Evolutionary conservation across 2,888 invertebrate species (phyloP), one percentile per base, ranked within the genome.

Genomic region (Chrysolina oricalcia): DNA sequence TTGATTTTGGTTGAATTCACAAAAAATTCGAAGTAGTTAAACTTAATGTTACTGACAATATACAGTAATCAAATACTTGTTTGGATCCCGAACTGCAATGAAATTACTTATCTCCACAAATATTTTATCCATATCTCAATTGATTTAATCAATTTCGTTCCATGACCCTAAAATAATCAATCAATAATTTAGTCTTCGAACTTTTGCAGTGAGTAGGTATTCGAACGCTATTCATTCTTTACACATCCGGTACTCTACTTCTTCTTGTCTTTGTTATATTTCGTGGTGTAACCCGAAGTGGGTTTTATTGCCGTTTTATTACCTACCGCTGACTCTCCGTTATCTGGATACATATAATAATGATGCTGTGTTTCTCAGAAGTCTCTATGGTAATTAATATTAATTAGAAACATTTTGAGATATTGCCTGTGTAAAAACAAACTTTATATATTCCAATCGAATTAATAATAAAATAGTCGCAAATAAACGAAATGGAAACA

Each of bases 281-380:
- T 74, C 65, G 68, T 69, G 72, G 72, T 72, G 75, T 72, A 70
- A 62, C 62, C 53, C 63, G 68, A 59, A 43, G 70, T 73, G 72
- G 72, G 77, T 81, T 82, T 82, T 82, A 82, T 79, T 77, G 78
- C 79, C 72, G 77, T 79, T 82, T 82, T 82, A 82, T 80, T 77
- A 79, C 81, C 77, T 78, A 78, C 79, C 76, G 73, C 78, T 50
- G 77, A 70, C 76, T 78, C 74, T 78, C 75, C 74, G 72, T 81
- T 82, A 81, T 82, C 81, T 79, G 79, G 79, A 80, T 81, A 79
- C 77, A 79, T 78, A 80, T 77, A 82, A 72, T 84, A 82, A 83
- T 81, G 81, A 81, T 80, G 78, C 79, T 81, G 67, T 77, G 78
- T 81, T 83, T 82, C 82, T 76, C 71, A 77, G 80, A 82, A 81